These are phyloP conservation scores for Imbricaverruca yamaguchii DNA, from an alignment of 2,888 invertebrate genomes.

Conservation along the genomic window DNA sequence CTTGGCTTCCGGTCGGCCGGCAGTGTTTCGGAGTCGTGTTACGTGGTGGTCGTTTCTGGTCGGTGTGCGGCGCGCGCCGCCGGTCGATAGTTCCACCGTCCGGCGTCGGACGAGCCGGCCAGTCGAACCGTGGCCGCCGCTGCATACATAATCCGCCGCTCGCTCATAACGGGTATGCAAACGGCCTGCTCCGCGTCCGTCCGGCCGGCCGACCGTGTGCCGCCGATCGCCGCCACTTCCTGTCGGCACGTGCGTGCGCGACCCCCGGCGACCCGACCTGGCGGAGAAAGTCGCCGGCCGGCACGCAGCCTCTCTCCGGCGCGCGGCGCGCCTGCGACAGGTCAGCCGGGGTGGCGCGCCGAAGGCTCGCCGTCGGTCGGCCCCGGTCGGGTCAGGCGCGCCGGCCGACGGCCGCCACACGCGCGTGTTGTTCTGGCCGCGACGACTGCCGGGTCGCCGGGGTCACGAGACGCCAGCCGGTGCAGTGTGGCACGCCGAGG, in stretches of 20 bases:
- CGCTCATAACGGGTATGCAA: not conserved
- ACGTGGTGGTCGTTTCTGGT: no score
- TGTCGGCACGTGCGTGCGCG: not conserved
- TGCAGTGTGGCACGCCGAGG: not conserved
- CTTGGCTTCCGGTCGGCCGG: no score
- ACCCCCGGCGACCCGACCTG: no score
- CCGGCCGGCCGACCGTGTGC: not conserved
- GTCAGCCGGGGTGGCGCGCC: not conserved
- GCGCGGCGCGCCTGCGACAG: not conserved
- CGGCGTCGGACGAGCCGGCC: not conserved
- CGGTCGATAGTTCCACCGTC: no score
- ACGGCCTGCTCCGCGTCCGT: not conserved
- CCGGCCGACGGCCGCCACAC: no score
- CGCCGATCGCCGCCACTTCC: not conserved
- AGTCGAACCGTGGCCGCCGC: not conserved
- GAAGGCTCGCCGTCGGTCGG: no score
- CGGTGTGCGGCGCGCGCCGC: no score
- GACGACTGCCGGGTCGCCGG: not conserved
- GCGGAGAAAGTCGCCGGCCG: not conserved
- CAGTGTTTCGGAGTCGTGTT: no score
- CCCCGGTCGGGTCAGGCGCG: no score
- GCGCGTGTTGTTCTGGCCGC: no score
- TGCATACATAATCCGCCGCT: constrained; percentile 6
- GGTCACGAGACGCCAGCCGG: not conserved
- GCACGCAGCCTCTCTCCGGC: not conserved